Evolutionary conservation across 2,888 invertebrate species (phyloP), one percentile per base, ranked within the genome.

Genomic region (Theretra japonica): DNA sequence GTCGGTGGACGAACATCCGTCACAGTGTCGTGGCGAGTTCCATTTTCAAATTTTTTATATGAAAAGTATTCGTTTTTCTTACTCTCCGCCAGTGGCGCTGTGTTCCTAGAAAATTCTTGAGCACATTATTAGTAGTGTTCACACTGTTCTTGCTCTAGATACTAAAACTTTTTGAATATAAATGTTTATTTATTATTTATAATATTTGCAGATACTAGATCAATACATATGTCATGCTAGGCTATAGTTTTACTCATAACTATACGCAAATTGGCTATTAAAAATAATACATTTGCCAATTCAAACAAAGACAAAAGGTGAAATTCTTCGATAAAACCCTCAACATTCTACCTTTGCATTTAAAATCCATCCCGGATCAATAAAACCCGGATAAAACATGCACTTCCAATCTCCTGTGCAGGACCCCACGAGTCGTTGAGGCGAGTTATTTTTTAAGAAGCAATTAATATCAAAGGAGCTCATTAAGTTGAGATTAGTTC

Each of bases 401-500:
- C n/a, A 60, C 28, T 30, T 60, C 19, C 59, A 59, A 59, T 59
- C 6, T 59, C 28, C 59, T 19, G 28, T 58, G 58, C 19, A 41
- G 19, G 41, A 19, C 62, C 33, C 11, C n/a, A 23, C 62, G 41
- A 48, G 41, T 48, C 48, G 48, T 21, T 65, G 65, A 65, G 21
- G 21, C 62, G 21, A 41, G 48, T 65, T 23, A 23, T 65, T 65
- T 62, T 65, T 65, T 48, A 41, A 25, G n/a, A 65, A 65, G 65
- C 65, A 65, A 65, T 65, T 65, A 65, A 65, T 65, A 23, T 48
- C 65, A 65, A 65, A 65, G 65, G 48, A 65, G 65, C 65, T 65
- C 65, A 65, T 71, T 56, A 71, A 56, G 53, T 65, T 56, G 62
- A 33, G 65, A 53, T 65, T 56, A 65, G 62, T 62, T 71, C 70